phyloP scores from a whole-genome alignment of 2,113 vertebrate species.

The Lutjanus erythropterus region DNA sequence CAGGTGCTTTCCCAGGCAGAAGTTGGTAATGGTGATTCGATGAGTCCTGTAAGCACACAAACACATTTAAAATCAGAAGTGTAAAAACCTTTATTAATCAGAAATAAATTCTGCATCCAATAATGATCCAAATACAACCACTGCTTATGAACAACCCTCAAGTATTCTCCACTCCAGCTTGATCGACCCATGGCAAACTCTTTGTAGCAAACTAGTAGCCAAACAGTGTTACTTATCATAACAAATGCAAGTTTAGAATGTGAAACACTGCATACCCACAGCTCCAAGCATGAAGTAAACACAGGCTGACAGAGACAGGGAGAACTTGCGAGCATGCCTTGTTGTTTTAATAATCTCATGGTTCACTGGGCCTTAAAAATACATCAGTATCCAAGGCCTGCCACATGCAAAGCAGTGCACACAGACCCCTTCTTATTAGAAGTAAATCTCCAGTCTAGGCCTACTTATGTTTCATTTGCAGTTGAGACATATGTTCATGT shows the following conservation, averaged over 20 bases:
- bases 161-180: slow-evolving; percentile 1
- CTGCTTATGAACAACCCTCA: too few species aligned
- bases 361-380: slow-evolving; percentile 21
- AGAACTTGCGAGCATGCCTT: slow-evolving; percentile 8
- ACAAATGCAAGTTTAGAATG: slow-evolving; percentile 6
- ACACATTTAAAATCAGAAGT: not conserved
- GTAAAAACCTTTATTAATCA: not conserved
- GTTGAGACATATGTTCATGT: not conserved
- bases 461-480: not conserved
- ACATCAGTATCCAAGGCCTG: slow-evolving; percentile 28
- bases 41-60: slow-evolving; percentile 88
- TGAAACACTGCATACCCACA: slow-evolving; percentile 7
- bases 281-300: slow-evolving; percentile 16
- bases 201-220: not conserved
- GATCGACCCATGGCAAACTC: not conserved
- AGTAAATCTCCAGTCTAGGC: not conserved
- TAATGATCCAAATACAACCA: not conserved
- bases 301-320: not conserved
- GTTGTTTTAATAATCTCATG: slow-evolving; percentile 9
- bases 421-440: not conserved
- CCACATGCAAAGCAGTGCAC: slow-evolving; percentile 18
- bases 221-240: slow-evolving; percentile 6
- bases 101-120: not conserved
- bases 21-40: slow-evolving; percentile 98
- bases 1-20: slow-evolving; percentile 98